These are phyloP conservation scores for Melanostoma scalare DNA, from an alignment of 2,888 invertebrate genomes.

Conservation along the genomic window DNA sequence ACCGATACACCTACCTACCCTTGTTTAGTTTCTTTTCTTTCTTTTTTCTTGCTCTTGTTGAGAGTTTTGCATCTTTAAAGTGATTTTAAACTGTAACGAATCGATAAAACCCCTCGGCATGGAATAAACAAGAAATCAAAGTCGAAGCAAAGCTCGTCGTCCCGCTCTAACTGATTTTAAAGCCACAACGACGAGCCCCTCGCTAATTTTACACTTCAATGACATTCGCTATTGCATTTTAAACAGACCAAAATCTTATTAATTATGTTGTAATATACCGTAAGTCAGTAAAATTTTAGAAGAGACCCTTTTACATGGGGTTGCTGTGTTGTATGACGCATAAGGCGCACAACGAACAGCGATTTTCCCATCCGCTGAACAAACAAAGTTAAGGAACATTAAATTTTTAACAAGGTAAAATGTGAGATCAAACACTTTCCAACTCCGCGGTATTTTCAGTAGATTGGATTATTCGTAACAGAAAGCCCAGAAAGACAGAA, in stretches of 20 bases:
- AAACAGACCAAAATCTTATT: constrained; percentile 70
- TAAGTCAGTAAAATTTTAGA: constrained; percentile 48
- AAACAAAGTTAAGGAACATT: constrained; percentile 70
- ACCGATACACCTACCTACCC: too few species aligned
- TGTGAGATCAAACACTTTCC: constrained; percentile 65
- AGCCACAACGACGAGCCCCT: constrained; percentile 35
- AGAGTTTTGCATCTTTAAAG: constrained; percentile 9
- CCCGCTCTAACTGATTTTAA: constrained; percentile 42
- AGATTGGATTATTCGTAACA: too few species aligned
- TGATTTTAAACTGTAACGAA: constrained; percentile 15
- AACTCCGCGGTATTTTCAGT: constrained; percentile 3
- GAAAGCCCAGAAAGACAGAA: too few species aligned
- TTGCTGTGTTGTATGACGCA: not conserved
- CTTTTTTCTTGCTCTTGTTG: not conserved
- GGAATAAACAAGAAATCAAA: constrained; percentile 2
- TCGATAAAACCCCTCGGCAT: constrained; percentile 1
- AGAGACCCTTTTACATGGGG: constrained; percentile 22
- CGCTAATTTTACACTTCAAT: constrained; percentile 66
- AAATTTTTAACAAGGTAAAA: constrained; percentile 71
- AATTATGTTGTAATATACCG: constrained; percentile 68
- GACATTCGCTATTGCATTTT: constrained; percentile 60
- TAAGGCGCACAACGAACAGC: constrained; percentile 7
- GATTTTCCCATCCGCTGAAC: constrained; percentile 68
- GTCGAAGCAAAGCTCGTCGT: not conserved
- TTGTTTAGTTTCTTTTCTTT: too few species aligned